These are phyloP conservation scores for Danio albolineatus DNA, from an alignment of 2,797 vertebrate genomes.

Conservation along the genomic window DNA sequence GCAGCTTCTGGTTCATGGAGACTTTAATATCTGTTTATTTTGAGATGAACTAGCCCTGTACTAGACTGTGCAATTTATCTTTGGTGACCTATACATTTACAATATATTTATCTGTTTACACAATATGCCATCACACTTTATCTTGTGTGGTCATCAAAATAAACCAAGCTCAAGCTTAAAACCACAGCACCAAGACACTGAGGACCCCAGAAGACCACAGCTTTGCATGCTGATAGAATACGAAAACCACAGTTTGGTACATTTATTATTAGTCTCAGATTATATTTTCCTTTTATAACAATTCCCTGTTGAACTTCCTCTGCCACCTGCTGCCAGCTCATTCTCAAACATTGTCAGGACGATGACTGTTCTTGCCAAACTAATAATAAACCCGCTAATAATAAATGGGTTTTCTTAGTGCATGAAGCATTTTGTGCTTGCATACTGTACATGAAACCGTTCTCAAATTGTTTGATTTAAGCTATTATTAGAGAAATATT, in stretches of 20 bases:
- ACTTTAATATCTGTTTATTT: no score
- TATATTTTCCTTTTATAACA: not conserved
- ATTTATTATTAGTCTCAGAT: not conserved
- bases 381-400: conserved; percentile 17
- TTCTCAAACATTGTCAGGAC: conserved; percentile 63
- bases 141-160: conserved; percentile 6
- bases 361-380: not conserved
- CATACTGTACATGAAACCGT: no score
- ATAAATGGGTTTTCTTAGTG: not conserved
- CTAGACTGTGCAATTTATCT: not conserved
- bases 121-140: not conserved
- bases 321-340: conserved; percentile 63
- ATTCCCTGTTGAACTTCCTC: conserved; percentile 29
- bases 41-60: no score
- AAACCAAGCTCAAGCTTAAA: not conserved
- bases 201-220: not conserved
- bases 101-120: not conserved
- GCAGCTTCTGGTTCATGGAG: no score
- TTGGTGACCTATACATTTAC: not conserved
- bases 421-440: not conserved
- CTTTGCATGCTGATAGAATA: no score
- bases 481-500: not conserved
- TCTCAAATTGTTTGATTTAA: not conserved
- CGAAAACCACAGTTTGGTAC: not conserved
- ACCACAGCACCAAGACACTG: not conserved